A percentile compares a stretch with the other conserved stretches of the same genome.
These are phyloP conservation scores for Drosophila eugracilis DNA, from an alignment of 1,140 invertebrate species.

Conservation along the genomic window DNA sequence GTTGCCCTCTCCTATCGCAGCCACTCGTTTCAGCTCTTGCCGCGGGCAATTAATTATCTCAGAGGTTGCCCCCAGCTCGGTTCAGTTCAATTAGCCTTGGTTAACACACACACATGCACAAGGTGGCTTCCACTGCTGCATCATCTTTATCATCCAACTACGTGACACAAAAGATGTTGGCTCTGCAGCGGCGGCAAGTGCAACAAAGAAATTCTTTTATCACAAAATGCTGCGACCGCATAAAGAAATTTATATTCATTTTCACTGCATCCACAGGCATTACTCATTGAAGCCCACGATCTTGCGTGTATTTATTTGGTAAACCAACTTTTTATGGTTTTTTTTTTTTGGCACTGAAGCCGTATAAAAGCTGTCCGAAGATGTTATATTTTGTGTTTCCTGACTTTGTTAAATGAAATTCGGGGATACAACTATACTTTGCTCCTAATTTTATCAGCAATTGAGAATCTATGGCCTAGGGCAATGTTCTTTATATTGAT, in stretches of 20 bases:
- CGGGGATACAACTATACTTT: too few species aligned
- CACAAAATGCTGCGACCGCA: slow-evolving; percentile 51
- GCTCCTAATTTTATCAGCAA: too few species aligned
- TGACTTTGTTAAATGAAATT: background rate
- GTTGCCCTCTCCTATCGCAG: slow-evolving; percentile 17
- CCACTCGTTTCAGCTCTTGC: slow-evolving; percentile 17
- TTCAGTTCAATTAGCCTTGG: slow-evolving; percentile 50
- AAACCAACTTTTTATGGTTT: slow-evolving; percentile 10
- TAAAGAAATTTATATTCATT: slow-evolving; percentile 75
- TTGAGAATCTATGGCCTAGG: background rate
- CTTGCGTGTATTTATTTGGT: slow-evolving; percentile 17
- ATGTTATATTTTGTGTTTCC: background rate
- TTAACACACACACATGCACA: slow-evolving; percentile 24
- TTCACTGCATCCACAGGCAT: slow-evolving; percentile 33
- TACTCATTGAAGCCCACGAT: slow-evolving; percentile 7
- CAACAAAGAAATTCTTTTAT: slow-evolving; percentile 70
- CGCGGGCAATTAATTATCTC: slow-evolving; percentile 45
- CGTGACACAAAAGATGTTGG: slow-evolving; percentile 67
- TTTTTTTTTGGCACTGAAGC: slow-evolving; percentile 19
- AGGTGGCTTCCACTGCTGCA: slow-evolving; percentile 7
- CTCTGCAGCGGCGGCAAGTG: slow-evolving; percentile 39
- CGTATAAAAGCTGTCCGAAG: slow-evolving; percentile 1
- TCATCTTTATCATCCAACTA: slow-evolving; percentile 13
- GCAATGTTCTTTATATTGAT: background rate
- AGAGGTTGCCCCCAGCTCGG: slow-evolving; percentile 30